Base-by-base conservation (phyloP, 1,140 invertebrate genomes). In the Lepidurus couesii region DNA sequence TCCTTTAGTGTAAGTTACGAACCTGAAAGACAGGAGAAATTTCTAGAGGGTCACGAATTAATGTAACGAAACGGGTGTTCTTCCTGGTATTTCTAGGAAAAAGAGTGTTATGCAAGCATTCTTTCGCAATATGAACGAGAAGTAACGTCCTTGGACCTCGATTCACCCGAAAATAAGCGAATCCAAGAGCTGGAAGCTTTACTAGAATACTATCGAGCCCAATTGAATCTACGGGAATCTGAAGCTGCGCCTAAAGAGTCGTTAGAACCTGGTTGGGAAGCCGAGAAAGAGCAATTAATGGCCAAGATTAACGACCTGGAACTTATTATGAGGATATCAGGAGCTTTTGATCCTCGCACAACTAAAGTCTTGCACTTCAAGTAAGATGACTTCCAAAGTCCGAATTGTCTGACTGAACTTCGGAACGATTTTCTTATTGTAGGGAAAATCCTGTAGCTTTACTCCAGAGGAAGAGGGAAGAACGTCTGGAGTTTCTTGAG, bases 171-270 rank as follows among this genome's bases (percentile, higher is more conserved):
- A 65, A 65, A 65, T 16, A 65, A 65, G 21, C 53, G 53, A 7
- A 65, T 65, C 21, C 53, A 65, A 65, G 53, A 65, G 53, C n/a
- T 65, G 8, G 53, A 65, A 65, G 53, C 53, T 13, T 65, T 65
- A 21, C 3, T 65, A 3, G 53, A 65, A 65, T n/a, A 13, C 21
- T 65, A 65, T 65, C 53, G 53, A 13, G 53, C 53, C 21, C 4
- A 65, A 21, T 65, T 65, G 13, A 9, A 16, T 13, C 53, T 65
- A 7, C 53, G 21, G 13, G 53, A 65, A 65, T 6, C 16, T 65
- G 53, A 65, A 65, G 1, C 53, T 13, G 21, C 16, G 9, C 53
- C 53, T 7, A 13, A 65, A 16, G 53, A 65, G 21, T 65, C 53
- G 1, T 65, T 21, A n/a, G 13, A 3, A 4, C 34, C 53, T 7